phyloP scores from a whole-genome alignment of 2,888 invertebrate genomes.

The Perdita meconis region DNA sequence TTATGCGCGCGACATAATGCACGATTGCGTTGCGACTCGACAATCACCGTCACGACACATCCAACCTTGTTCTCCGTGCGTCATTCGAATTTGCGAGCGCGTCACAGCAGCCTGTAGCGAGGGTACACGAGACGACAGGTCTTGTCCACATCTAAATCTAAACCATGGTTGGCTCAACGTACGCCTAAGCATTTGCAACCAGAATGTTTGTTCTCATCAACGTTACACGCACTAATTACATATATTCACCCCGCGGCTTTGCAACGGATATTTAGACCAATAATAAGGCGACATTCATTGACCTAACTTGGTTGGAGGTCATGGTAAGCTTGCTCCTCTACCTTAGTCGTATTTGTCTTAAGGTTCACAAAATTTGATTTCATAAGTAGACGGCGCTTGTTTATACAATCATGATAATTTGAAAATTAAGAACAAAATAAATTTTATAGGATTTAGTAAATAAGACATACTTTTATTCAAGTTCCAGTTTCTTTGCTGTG shows the following conservation, averaged over 20 bases:
- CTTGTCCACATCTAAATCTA: slow-evolving; percentile 56
- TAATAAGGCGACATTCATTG: not conserved
- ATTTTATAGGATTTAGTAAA: no score
- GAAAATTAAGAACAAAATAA: no score
- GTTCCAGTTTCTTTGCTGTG: no score
- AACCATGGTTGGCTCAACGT: slow-evolving; percentile 33
- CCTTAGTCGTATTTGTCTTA: no score
- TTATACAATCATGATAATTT: no score
- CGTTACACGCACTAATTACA: slow-evolving; percentile 55
- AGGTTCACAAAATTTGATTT: no score
- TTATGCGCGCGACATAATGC: slow-evolving; percentile 77
- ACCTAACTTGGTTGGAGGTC: slow-evolving; percentile 18
- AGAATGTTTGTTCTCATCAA: slow-evolving; percentile 63
- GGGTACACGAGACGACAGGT: slow-evolving; percentile 10
- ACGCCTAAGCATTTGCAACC: slow-evolving; percentile 40
- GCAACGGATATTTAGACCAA: slow-evolving; percentile 32
- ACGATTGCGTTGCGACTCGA: slow-evolving; percentile 72
- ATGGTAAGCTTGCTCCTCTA: no score
- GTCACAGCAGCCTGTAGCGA: slow-evolving; percentile 54
- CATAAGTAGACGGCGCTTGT: no score
- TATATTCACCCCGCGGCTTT: slow-evolving; percentile 29
- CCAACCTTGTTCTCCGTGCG: slow-evolving; percentile 50
- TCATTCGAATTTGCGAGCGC: slow-evolving; percentile 77
- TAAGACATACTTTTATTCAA: no score
- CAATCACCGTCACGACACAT: slow-evolving; percentile 73